Conservation (phyloP, 2,113 vertebrate genomes). For the Mirza zaza region DNA sequence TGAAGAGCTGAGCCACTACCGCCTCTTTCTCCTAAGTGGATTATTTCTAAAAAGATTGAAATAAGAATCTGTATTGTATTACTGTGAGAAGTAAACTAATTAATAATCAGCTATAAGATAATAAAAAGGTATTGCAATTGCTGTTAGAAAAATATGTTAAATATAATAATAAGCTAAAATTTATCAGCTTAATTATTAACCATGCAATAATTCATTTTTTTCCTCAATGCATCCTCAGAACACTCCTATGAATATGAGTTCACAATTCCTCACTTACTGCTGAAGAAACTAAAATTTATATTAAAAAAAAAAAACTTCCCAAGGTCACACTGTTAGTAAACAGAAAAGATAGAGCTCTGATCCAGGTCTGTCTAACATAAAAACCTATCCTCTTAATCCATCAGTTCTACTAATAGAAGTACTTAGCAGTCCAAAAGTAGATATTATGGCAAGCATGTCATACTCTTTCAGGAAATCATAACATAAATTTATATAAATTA, state of each 20-base stretch:
- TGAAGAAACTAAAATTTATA: background rate
- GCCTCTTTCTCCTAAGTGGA: background rate
- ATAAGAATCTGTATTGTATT: background rate
- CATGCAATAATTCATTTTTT: background rate
- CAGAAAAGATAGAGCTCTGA: background rate
- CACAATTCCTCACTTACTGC: background rate
- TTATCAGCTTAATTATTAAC: background rate
- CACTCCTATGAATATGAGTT: background rate
- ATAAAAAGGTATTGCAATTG: background rate
- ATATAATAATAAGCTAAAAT: background rate
- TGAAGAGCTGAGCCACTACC: background rate
- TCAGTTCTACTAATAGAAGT: background rate
- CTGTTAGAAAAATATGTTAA: background rate
- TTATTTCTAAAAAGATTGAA: background rate
- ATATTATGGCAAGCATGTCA: background rate
- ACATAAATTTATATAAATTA: background rate
- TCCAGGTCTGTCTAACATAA: background rate
- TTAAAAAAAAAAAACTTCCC: background rate
- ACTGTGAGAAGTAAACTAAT: background rate
- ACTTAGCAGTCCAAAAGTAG: background rate
- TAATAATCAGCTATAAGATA: background rate
- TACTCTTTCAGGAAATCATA: background rate
- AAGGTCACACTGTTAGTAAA: background rate
- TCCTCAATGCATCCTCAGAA: background rate
- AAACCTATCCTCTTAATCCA: background rate